Conservation (phyloP, 2,888 invertebrate species). For the Rhabditoides inermis region DNA sequence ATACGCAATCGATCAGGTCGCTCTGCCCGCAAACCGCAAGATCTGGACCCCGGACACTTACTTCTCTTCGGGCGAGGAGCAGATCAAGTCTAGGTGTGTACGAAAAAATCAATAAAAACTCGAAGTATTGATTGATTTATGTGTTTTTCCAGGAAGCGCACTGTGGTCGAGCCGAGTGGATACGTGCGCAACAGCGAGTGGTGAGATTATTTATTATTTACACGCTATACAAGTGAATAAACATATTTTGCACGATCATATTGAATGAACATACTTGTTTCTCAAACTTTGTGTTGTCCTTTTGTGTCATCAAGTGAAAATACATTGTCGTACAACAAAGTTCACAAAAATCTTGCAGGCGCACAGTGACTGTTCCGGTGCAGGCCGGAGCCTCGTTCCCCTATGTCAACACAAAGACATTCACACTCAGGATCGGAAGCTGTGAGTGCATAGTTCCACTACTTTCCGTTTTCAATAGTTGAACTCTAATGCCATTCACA, state of each 20-base stretch:
- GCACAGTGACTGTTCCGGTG: slow-evolving; percentile 26
- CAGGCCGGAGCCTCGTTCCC: slow-evolving; percentile 25
- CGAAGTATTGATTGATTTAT: slow-evolving; percentile 1
- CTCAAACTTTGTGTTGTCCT: too few relatives aligned
- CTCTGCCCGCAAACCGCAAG: slow-evolving; percentile 28
- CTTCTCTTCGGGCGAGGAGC: slow-evolving; percentile 31
- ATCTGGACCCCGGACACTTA: slow-evolving; percentile 51
- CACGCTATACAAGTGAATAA: too few relatives aligned
- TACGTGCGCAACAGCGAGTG: slow-evolving; percentile 38
- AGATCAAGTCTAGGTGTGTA: too few relatives aligned
- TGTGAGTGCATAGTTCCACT: slow-evolving; percentile 12
- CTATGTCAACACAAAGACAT: slow-evolving; percentile 26
- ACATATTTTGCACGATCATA: too few relatives aligned
- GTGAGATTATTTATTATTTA: too few relatives aligned
- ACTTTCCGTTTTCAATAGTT: not conserved
- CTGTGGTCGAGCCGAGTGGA: slow-evolving; percentile 41
- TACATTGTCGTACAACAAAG: too few relatives aligned
- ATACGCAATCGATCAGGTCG: slow-evolving; percentile 10
- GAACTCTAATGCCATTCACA: not conserved
- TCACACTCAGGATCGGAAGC: slow-evolving; percentile 29
- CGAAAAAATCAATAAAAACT: not conserved
- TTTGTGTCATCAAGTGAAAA: too few relatives aligned
- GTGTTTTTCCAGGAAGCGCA: slow-evolving; percentile 7
- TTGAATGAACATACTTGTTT: too few relatives aligned
- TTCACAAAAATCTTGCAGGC: too few relatives aligned